A percentile compares a stretch with the other conserved stretches of the same genome.
These are phyloP conservation scores for Pardosa pseudoannulata DNA, from an alignment of 2,888 invertebrate genomes.

Conservation along the genomic window DNA sequence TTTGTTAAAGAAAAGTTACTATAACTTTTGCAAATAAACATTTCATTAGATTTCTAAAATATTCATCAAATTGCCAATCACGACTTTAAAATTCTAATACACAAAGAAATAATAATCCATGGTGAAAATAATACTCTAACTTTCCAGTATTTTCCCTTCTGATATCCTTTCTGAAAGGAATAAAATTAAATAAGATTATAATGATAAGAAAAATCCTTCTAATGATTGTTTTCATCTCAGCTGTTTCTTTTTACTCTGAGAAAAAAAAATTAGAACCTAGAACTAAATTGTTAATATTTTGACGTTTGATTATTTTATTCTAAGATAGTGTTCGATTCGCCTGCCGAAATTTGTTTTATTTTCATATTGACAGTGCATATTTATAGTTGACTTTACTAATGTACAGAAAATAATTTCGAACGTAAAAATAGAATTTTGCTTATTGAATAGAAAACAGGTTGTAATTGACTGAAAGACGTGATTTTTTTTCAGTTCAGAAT, in stretches of 20 bases:
- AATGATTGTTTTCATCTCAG: background rate
- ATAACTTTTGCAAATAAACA: no score
- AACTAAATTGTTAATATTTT: constrained; percentile 64
- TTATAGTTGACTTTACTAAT: no score
- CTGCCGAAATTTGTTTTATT: background rate
- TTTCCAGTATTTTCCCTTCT: constrained; percentile 39
- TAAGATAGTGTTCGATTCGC: constrained; percentile 50
- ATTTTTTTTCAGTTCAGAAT: no score
- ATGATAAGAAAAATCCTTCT: background rate
- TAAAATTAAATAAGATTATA: constrained; percentile 45
- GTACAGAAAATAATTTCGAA: no score
- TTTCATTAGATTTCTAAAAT: no score
- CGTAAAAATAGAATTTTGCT: no score
- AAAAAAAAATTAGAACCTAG: constrained; percentile 37
- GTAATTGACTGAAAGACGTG: no score
- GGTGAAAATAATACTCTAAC: constrained; percentile 48
- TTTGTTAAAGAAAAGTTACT: no score
- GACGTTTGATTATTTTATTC: constrained; percentile 56
- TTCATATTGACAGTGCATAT: background rate
- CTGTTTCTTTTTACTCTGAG: constrained; percentile 17
- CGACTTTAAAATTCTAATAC: no score
- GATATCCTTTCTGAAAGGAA: background rate
- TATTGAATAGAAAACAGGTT: no score
- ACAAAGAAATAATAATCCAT: no score
- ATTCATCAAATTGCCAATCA: no score